Base-by-base conservation (phyloP, 2,797 vertebrate species). In the Mionectes olivaceus region DNA sequence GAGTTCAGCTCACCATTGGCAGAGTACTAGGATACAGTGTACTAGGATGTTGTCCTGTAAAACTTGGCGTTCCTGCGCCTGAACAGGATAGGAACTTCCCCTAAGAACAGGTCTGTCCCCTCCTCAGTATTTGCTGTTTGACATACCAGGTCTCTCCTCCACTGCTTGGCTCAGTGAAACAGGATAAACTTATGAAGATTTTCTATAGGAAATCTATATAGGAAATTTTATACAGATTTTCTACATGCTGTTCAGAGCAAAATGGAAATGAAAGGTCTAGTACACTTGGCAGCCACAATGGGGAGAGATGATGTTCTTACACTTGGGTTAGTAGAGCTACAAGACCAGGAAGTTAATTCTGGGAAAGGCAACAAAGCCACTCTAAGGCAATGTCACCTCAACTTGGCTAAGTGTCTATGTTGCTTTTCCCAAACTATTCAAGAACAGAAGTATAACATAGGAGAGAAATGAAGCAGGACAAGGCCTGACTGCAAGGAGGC, bases 351-450 rank as follows among this genome's bases (percentile, higher is more conserved):
- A 41, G 33, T 74, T 49, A 59, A 47, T 52, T 65, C 41, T 57
- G 25, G 35, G 60, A 71, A 88, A 81, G 23, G 43, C 23, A 83
- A 44, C 13, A 41, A 91, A 80, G 27, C 35, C 37, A 57, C 13
- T 41, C 19, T 22, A 25, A 73, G 65, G 33, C 39, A 68, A 56
- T 1, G 3, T 14, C 37, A 77, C 8, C 21, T 53, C 55, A 47
- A 19, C 14, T 81, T 5, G 28, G 14, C n/a, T 63, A n/a, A 43
- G 14, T 5, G 12, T 37, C 19, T 30, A 10, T 0, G 0, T 1
- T 56, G 30, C 27, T 60, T 76, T 81, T 53, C 27, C 56, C 27
- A 46, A 19, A 57, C 9, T 28, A 35, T 17, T 74, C n/a, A 71
- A 52, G n/a, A 93, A n/a, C 9, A 32, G 43, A 65, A 32, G 11